Evolutionary conservation across 2,888 invertebrate genomes (phyloP).

Genomic region (Spilarctia lutea): DNA sequence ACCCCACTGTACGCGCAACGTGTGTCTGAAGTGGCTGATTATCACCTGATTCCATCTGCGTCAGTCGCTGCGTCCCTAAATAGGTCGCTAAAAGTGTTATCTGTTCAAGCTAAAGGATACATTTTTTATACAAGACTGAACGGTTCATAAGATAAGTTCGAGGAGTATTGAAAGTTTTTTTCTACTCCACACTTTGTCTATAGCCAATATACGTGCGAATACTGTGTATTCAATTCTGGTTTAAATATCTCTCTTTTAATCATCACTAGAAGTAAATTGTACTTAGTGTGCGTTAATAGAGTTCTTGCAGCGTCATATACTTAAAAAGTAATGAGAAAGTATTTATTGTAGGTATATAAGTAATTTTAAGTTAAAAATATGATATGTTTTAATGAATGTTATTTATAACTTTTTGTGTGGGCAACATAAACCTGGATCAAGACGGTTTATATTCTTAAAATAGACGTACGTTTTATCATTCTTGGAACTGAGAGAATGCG

Average conservation of each 20-base stretch:
- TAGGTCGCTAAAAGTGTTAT: constrained; percentile 34
- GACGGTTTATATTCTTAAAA: neutral
- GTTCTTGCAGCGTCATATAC: too few relatives aligned
- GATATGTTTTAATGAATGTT: neutral
- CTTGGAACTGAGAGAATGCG: neutral
- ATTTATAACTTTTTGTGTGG: neutral
- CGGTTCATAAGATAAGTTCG: neutral
- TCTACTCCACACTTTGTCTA: neutral
- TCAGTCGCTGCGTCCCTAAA: constrained; percentile 44
- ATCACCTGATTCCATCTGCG: constrained; percentile 83
- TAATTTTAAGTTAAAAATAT: too few relatives aligned
- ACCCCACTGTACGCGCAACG: constrained; percentile 63
- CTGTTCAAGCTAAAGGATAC: neutral
- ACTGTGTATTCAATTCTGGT: neutral
- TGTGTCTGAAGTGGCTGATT: constrained; percentile 81
- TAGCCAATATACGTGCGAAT: neutral
- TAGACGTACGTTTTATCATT: neutral
- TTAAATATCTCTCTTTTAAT: neutral
- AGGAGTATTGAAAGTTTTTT: neutral
- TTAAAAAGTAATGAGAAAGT: neutral
- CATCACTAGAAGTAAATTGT: neutral
- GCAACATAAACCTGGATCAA: neutral
- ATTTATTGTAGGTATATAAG: too few relatives aligned
- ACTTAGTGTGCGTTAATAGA: neutral
- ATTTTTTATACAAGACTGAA: neutral